Evolutionary conservation across 2,888 invertebrate genomes (phyloP), one percentile per base, ranked within the genome.

Genomic region (Nemotelus nigrinus): DNA sequence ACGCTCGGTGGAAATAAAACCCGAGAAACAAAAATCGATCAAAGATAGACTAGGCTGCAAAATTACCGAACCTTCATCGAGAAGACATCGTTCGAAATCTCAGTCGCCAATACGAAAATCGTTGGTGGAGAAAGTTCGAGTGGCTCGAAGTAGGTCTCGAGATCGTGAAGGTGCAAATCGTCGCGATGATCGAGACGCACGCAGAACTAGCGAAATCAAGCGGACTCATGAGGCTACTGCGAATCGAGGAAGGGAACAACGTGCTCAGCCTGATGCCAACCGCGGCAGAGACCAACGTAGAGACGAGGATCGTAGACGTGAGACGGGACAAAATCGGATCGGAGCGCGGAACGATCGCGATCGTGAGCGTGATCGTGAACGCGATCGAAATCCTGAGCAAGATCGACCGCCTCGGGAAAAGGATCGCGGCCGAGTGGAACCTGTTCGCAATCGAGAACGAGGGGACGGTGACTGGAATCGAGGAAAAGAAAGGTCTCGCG

Each of bases 11-110:
- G 89, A 90, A 85, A 82, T 89, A 77, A 81, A 85, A 82, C 86
- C 88, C 82, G 87, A 89, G 81, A 86, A 85, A 82, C 82, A 85
- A 77, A 88, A 88, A 84, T 93, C 95, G 0, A 92, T 94, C 0
- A 95, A 94, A 85, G 95, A 95, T 80, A 89, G 95, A 64, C 88
- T 95, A 3, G 95, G 95, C 0, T 92, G 93, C 1, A 80, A 80
- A 72, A 70, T 79, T 63, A 79, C 77, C 7, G 79, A 80, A 7
- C 75, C 77, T 7, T 1, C 3, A 25, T 25, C 58, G 2, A 76
- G 57, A 83, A 83, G 47, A 80, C 82, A n/a, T 80, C 81, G 57
- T 78, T 81, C 77, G 80, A 83, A 48, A 80, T 83, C 53, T 77
- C 83, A 43, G 67, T 78, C 47, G 76, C 82, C 68, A 45, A 77